Percentiles rank a stretch among this genome's conserved stretches.
Evolutionary conservation across 2,113 vertebrate genomes (phyloP).

Genomic region (Neogobius melanostomus): DNA sequence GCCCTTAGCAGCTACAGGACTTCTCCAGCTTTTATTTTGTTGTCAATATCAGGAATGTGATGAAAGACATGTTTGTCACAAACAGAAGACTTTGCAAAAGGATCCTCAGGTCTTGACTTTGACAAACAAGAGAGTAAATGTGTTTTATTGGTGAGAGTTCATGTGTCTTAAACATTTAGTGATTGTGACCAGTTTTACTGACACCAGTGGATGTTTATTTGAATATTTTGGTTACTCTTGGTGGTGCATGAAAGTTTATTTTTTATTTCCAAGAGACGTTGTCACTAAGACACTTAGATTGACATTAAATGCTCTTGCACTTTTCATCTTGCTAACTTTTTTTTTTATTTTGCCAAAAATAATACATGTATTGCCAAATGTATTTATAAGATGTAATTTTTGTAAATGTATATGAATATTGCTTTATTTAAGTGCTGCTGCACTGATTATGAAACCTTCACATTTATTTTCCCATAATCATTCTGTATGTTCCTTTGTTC

Average conservation of each 20-base stretch:
- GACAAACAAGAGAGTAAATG: slow-evolving; percentile 56
- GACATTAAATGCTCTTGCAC: slow-evolving; percentile 61
- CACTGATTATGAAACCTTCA: background rate
- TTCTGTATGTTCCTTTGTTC: slow-evolving; percentile 45
- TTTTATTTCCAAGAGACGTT: slow-evolving; percentile 53
- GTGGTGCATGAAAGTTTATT: slow-evolving; percentile 63
- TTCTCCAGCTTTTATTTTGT: slow-evolving; percentile 46
- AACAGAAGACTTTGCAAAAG: slow-evolving; percentile 53
- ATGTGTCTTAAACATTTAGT: slow-evolving; percentile 74
- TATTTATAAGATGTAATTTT: slow-evolving; percentile 72
- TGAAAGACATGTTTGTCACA: slow-evolving; percentile 56
- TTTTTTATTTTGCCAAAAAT: slow-evolving; percentile 56
- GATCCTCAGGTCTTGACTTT: slow-evolving; percentile 75
- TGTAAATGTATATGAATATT: slow-evolving; percentile 68
- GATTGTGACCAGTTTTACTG: slow-evolving; percentile 73
- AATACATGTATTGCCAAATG: slow-evolving; percentile 73
- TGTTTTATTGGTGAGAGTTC: slow-evolving; percentile 66
- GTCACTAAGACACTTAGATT: slow-evolving; percentile 58
- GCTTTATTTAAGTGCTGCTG: slow-evolving; percentile 35
- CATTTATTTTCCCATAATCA: slow-evolving; percentile 34
- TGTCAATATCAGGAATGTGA: slow-evolving; percentile 67
- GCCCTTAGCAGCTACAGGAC: slow-evolving; percentile 53
- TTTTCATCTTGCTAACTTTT: slow-evolving; percentile 59
- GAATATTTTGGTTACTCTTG: slow-evolving; percentile 70
- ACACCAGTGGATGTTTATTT: slow-evolving; percentile 70